Evolutionary conservation across 2,888 invertebrate species (phyloP), one percentile per base, ranked within the genome.

Genomic region (Tachina grossa): DNA sequence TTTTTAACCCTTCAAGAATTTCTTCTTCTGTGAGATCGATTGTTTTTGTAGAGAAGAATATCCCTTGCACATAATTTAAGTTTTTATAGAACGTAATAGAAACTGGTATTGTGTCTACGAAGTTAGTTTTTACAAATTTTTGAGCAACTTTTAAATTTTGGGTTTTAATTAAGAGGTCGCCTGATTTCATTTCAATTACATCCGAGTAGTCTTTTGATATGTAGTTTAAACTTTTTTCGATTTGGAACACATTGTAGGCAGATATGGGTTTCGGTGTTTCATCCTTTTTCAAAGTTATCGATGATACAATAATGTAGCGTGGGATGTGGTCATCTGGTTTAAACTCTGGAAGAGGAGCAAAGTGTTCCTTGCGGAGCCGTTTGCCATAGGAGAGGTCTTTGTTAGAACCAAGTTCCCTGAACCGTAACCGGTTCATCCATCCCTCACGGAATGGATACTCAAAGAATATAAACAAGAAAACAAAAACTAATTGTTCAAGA

Each of bases 291-390:
- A 41, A 1, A 4, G 41, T 9, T 22, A 9, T 9, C 11, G 61
- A 14, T 41, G 61, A 41, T 41, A n/a, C 16, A 4, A 61, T 10
- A 9, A 61, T 9, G 16, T 41, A 41, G 13, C 41, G 39, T 41
- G 41, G 41, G 2, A 61, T 41, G 41, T 61, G 9, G 8, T 61
- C 61, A 31, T 31, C 14, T 14, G 13, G 14, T 8, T 14, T 31
- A n/a, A 59, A 14, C 14, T 59, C 39, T 4, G 61, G 41, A n/a
- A 61, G 61, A 4, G 61, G 61, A 31, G n/a, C n/a, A n/a, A 61
- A 61, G n/a, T 61, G 43, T n/a, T 41, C 61, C 8, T 14, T n/a
- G 4, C 61, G 39, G n/a, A 61, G 16, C 3, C n/a, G 39, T 43
- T 61, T 61, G 4, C 10, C 41, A 4, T 61, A n/a, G 31, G n/a